Evolutionary conservation across 2,113 vertebrate species (phyloP), one percentile per base, ranked within the genome.

Genomic region (Speoplatyrhinus poulsoni): DNA sequence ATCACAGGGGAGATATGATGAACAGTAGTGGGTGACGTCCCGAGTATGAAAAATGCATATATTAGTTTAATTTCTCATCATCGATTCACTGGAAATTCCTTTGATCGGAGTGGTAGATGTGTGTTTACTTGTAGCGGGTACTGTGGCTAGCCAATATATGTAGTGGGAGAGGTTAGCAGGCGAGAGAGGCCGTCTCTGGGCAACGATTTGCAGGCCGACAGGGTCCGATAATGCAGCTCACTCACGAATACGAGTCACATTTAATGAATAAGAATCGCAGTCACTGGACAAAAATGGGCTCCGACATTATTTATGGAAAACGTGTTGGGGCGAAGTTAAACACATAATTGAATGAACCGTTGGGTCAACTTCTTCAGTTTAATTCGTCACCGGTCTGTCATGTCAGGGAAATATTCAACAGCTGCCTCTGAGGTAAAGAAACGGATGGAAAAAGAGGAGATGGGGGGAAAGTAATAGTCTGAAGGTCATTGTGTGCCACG

Each of bases 241-340:
- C 70, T 79, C 73, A 65, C 70, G 59, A 75, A 60, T 41, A 57
- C 72, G 62, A 48, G 74, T 73, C 78, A 70, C 57, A 61, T 75
- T 52, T 60, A 13, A 8, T 32, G 36, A 73, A 80, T 49, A 5
- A 9, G 76, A 72, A 46, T 10, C 55, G 60, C 68, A 63, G 59
- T 72, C 3, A 4, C 12, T 2, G 53, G 46, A 12, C 56, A 19
- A 36, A 72, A 73, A 62, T 15, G 0, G 19, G 60, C 69, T 76
- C 55, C n/a, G 55, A 63, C 0, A 12, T 53, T 47, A 60, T 80
- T 75, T 57, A 71, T 79, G 72, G 60, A 63, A 76, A 70, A 26
- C 0, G 16, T 46, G 16, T 46, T 50, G 63, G 46, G 7, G 5
- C 13, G 46, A 63, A 59, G 41, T 58, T 76, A 53, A 55, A 80